These are phyloP conservation scores for Phrynocephalus guinanensis DNA, from an alignment of 2,797 vertebrate genomes.

Conservation along the genomic window DNA sequence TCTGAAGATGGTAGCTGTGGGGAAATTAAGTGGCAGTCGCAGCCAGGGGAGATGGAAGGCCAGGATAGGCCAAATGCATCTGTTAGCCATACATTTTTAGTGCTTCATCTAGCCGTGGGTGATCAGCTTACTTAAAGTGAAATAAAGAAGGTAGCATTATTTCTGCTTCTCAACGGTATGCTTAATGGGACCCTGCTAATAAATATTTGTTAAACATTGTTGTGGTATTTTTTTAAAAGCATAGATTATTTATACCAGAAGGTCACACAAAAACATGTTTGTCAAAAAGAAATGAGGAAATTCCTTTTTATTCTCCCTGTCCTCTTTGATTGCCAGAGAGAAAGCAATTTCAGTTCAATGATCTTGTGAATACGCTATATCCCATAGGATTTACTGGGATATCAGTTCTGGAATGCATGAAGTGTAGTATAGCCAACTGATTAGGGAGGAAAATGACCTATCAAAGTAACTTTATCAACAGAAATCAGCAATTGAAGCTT, in stretches of 20 bases:
- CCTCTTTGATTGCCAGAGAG: neutral
- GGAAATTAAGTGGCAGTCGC: constrained; percentile 6
- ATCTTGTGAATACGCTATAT: neutral
- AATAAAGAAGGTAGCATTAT: neutral
- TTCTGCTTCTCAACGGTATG: neutral
- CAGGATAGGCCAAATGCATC: neutral
- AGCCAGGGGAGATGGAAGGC: neutral
- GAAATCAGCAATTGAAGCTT: neutral
- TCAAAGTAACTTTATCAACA: neutral
- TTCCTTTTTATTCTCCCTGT: neutral
- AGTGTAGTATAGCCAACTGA: neutral
- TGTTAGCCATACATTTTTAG: neutral
- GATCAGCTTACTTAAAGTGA: neutral
- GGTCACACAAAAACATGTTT: neutral
- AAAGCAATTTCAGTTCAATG: neutral
- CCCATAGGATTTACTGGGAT: constrained; percentile 14
- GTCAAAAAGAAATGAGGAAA: neutral
- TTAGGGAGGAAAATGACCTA: neutral
- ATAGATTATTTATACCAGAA: neutral
- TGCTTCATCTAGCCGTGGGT: neutral
- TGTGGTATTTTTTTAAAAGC: neutral
- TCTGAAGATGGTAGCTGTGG: constrained; percentile 5
- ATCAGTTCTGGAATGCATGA: constrained; percentile 6
- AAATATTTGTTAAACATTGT: neutral
- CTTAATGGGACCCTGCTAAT: neutral